Evolutionary conservation across 1,140 invertebrate species (phyloP), one percentile per base, ranked within the genome.

Genomic region (Globodera ellingtonae): DNA sequence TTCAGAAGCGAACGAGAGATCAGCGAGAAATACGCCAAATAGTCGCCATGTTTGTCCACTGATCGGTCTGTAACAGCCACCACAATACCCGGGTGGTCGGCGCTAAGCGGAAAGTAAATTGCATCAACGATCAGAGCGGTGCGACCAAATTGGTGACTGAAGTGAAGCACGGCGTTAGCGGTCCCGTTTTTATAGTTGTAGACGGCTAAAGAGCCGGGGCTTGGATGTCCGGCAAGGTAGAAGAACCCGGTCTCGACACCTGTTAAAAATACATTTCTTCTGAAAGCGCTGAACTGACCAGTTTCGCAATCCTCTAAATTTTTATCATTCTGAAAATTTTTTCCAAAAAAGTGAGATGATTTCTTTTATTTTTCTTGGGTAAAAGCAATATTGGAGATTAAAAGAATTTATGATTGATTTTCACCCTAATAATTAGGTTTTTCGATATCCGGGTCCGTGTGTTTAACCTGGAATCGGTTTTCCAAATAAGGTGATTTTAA

Each of bases 11-110:
- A 24, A 6, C 47, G 47, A 3, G 80, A 71, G 13, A 50, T 62
- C 18, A 81, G 48, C 48, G 80, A 81, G 72, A 81, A 67, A 44
- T 72, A 81, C 44, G 80, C 80, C 50, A 81, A 35, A 67, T 81
- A 81, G 46, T 81, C 71, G 6, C 67, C 52, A 59, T 79, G 47
- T 72, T 79, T 81, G 18, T 75, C 72, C 21, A 72, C 62, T 9
- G 65, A 59, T 9, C 75, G 69, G 46, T 81, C 76, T 7, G 77
- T 15, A 24, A 81, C 77, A 5, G 75, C 80, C 15, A 81, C 80
- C 52, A 80, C 50, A 70, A 81, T 71, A n/a, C 80, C 80, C 7
- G 76, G 80, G 3, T 50, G 56, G 7, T 79, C 67, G 24, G 0
- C 65, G n/a, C 50, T 67, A 69, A 80, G 47, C 21, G 80, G 80